Percentiles rank a stretch among this genome's conserved stretches.
These are phyloP conservation scores for Elymnias hypermnestra DNA, from an alignment of 1,140 invertebrate genomes.

Conservation along the genomic window DNA sequence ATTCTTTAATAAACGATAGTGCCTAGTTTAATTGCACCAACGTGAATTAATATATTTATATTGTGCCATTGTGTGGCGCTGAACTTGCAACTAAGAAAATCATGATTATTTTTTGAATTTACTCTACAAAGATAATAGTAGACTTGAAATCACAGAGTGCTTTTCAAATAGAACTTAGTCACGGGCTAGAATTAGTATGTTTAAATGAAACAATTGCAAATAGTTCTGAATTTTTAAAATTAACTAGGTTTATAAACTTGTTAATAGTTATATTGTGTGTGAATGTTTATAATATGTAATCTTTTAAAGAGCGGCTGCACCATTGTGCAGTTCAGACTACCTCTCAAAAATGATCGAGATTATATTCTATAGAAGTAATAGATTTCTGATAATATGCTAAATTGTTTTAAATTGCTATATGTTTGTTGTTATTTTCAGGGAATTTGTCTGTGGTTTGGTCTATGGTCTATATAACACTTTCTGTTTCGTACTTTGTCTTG, in stretches of 20 bases:
- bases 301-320: neutral
- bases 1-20: constrained; percentile 12
- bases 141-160: neutral
- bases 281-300: neutral
- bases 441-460: constrained; percentile 30
- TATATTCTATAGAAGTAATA: neutral
- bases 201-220: no score
- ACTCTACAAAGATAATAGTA: neutral
- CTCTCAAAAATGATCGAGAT: neutral
- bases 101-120: neutral
- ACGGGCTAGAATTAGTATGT: neutral
- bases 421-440: constrained; percentile 11
- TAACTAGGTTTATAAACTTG: no score
- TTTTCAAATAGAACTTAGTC: neutral
- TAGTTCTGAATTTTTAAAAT: no score
- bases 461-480: constrained; percentile 67
- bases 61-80: neutral
- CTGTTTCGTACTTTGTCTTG: constrained; percentile 35
- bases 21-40: constrained; percentile 6
- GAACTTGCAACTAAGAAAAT: neutral
- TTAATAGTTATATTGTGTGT: no score
- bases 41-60: neutral
- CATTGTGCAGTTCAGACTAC: neutral
- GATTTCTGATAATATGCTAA: neutral
- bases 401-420: constrained; percentile 8